phyloP scores from a whole-genome alignment of 2,113 vertebrate species.

The Axis porcinus region DNA sequence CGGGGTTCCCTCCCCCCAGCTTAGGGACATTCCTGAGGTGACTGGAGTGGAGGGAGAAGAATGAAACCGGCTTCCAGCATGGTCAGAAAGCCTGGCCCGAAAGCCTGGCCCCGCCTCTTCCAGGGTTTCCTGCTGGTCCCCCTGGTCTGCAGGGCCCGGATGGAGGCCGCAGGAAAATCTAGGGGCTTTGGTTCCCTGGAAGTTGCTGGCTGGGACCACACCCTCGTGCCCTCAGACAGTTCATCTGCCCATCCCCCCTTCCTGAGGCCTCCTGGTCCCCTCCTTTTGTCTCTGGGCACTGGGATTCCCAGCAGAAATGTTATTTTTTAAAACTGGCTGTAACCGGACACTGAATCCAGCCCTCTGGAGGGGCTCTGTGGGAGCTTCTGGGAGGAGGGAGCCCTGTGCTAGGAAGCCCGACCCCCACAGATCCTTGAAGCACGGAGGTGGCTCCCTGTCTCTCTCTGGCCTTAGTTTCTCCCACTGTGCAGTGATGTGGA shows the following conservation, averaged over 20 bases:
- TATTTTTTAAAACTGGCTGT: background rate
- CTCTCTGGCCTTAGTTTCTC: background rate
- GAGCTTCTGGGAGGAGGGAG: background rate
- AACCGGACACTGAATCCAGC: background rate
- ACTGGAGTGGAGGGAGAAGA: background rate
- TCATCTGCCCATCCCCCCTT: constrained; percentile 9
- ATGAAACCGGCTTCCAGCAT: background rate
- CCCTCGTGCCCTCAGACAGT: background rate
- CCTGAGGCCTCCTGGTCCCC: background rate
- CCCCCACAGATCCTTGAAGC: background rate
- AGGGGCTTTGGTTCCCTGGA: background rate
- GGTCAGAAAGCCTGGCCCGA: background rate
- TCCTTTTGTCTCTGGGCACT: constrained; percentile 32
- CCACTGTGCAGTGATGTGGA: background rate
- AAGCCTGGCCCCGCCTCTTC: constrained; percentile 8
- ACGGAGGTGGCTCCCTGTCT: background rate
- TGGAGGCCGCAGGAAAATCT: background rate
- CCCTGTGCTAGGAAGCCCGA: background rate
- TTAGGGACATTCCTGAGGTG: constrained; percentile 33
- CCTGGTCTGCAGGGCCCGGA: constrained; percentile 28
- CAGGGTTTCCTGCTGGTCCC: constrained; percentile 35
- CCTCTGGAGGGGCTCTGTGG: background rate
- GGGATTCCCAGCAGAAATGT: constrained; percentile 7
- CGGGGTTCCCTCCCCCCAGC: background rate
- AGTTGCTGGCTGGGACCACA: background rate